These are phyloP conservation scores for Apamea sordens DNA, from an alignment of 2,888 invertebrate genomes.

Conservation along the genomic window DNA sequence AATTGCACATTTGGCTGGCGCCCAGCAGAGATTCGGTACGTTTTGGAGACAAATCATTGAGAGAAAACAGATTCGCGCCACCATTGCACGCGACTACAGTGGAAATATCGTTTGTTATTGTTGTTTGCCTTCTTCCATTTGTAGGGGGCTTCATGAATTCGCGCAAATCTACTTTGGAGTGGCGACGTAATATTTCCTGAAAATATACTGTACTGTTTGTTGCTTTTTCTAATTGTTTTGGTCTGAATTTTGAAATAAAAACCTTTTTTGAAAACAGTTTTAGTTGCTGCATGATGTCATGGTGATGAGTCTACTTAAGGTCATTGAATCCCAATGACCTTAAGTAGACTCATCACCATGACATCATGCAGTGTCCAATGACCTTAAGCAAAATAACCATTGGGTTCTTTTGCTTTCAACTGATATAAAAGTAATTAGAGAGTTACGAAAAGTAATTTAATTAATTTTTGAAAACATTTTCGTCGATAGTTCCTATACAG, in stretches of 20 bases:
- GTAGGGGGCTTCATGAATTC: slow-evolving; percentile 69
- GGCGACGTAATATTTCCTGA: slow-evolving; percentile 59
- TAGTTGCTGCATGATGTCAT: not conserved
- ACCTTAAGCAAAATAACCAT: no score
- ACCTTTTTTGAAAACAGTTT: not conserved
- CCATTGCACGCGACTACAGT: slow-evolving; percentile 80
- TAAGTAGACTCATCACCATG: no score
- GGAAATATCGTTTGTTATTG: slow-evolving; percentile 83
- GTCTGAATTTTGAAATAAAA: not conserved
- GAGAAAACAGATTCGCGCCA: slow-evolving; percentile 88
- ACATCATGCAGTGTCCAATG: no score
- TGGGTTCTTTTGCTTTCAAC: not conserved
- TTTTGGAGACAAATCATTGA: slow-evolving; percentile 89
- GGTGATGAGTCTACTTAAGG: not conserved
- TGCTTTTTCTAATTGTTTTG: slow-evolving; percentile 27
- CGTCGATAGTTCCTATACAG: not conserved
- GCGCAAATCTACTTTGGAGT: slow-evolving; percentile 67
- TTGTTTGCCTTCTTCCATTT: slow-evolving; percentile 76
- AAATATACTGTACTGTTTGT: slow-evolving; percentile 30
- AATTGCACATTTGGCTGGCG: slow-evolving; percentile 86
- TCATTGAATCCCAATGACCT: no score
- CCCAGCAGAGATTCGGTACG: slow-evolving; percentile 87
- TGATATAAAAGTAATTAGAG: not conserved
- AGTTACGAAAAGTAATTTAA: not conserved
- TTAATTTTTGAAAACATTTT: not conserved